These are phyloP conservation scores for Chalcis sispes DNA, from an alignment of 2,888 invertebrate genomes.

Conservation along the genomic window DNA sequence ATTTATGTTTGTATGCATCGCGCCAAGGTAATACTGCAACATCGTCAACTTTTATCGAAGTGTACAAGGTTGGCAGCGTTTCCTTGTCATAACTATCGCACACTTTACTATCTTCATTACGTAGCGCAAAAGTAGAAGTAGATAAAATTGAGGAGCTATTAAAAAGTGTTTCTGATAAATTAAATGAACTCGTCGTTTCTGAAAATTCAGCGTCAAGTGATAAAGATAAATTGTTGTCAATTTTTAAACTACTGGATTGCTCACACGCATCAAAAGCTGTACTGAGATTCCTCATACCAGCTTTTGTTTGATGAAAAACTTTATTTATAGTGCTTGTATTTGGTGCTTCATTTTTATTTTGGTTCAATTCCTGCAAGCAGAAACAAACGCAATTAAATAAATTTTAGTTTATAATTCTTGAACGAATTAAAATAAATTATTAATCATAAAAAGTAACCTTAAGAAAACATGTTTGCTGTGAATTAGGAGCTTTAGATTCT, in stretches of 20 bases:
- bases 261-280: conserved; percentile 70
- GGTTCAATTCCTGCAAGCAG: conserved; percentile 24
- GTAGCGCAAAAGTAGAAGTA: conserved; percentile 40
- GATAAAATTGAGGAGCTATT: conserved; percentile 56
- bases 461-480: conserved; percentile 12
- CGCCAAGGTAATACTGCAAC: conserved; percentile 79
- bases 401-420: neutral
- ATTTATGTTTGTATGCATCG: conserved; percentile 80
- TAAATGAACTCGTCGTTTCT: conserved; percentile 45
- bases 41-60: conserved; percentile 72
- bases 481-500: neutral
- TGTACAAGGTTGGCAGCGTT: conserved; percentile 70
- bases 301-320: conserved; percentile 15
- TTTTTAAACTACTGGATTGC: conserved; percentile 58
- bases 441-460: neutral
- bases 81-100: conserved; percentile 33
- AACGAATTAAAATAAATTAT: conserved; percentile 10
- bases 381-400: conserved; percentile 3
- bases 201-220: conserved; percentile 26
- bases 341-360: conserved; percentile 23
- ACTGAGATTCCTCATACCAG: conserved; percentile 64
- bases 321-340: conserved; percentile 9
- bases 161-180: conserved; percentile 43
- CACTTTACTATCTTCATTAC: conserved; percentile 54
- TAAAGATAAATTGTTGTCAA: conserved; percentile 20